Conservation (phyloP, 1,140 invertebrate species). For the Yoshiicerus persimilis region DNA sequence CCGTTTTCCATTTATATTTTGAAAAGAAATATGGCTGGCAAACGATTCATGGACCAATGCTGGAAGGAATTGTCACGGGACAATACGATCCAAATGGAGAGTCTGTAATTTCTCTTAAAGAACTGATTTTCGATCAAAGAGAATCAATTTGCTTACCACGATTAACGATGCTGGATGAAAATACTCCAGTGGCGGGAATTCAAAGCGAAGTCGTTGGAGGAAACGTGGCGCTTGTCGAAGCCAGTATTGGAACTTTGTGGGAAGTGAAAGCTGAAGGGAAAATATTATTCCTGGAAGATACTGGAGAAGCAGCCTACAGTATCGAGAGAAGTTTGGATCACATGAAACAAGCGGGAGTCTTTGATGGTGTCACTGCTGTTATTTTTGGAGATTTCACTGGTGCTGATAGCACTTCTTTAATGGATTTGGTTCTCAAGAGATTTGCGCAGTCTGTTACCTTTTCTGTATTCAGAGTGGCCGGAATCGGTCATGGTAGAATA, state of each 20-base stretch:
- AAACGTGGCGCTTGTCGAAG: conserved; percentile 25
- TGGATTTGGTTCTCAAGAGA: not conserved
- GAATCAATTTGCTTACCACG: not conserved
- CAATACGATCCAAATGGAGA: not conserved
- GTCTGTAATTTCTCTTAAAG: not conserved
- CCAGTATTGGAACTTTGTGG: conserved; percentile 35
- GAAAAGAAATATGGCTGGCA: conserved; percentile 27
- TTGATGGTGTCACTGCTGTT: not conserved
- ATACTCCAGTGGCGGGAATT: not conserved
- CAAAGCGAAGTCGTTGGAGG: conserved; percentile 4
- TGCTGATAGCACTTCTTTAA: not conserved
- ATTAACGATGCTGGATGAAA: not conserved
- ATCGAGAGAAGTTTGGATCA: conserved; percentile 30
- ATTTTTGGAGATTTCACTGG: conserved; percentile 35
- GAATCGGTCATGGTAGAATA: conserved; percentile 21
- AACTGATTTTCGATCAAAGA: not conserved
- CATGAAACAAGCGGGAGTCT: conserved; percentile 25
- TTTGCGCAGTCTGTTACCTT: not conserved
- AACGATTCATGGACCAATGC: conserved; percentile 27
- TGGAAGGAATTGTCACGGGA: conserved; percentile 30
- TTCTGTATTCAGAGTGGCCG: conserved; percentile 8
- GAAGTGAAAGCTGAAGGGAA: not conserved
- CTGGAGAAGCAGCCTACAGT: conserved; percentile 26
- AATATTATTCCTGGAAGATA: conserved; percentile 35
- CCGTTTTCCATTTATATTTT: conserved; percentile 28